Percentiles rank a stretch among this genome's conserved stretches.
These are phyloP conservation scores for Zosterops borbonicus DNA, from an alignment of 2,113 vertebrate species.

Conservation along the genomic window DNA sequence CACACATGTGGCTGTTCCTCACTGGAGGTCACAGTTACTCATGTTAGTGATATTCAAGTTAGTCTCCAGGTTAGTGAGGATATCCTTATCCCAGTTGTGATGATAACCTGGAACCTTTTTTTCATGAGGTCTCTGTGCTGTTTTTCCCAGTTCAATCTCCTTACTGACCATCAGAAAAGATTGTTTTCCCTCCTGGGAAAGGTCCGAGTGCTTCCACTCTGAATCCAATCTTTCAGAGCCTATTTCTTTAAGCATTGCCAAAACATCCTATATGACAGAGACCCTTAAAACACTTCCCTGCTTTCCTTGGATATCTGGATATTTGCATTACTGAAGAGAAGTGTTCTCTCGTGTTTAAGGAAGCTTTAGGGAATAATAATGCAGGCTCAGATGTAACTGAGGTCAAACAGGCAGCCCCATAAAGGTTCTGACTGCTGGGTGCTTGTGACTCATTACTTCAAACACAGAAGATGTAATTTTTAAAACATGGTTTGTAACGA, in stretches of 20 bases:
- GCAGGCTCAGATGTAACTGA: background rate
- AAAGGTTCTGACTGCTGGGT: background rate
- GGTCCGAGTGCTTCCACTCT: background rate
- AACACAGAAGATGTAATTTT: background rate
- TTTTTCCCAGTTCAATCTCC: background rate
- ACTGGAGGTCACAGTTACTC: background rate
- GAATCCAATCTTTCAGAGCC: background rate
- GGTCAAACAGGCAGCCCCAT: background rate
- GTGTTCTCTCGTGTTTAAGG: background rate
- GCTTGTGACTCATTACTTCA: background rate
- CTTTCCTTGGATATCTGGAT: background rate
- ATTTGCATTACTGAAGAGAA: background rate
- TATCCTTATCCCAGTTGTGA: background rate
- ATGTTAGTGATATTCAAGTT: too few species aligned
- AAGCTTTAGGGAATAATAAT: background rate
- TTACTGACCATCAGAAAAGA: background rate
- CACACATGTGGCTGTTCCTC: background rate
- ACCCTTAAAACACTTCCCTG: background rate
- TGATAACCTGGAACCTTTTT: background rate
- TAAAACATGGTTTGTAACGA: background rate
- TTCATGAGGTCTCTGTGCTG: fast-evolving
- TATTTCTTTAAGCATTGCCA: background rate
- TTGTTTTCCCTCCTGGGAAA: background rate
- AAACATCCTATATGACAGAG: background rate
- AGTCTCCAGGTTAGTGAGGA: background rate